phyloP scores from a whole-genome alignment of 2,113 vertebrate species.

The Spheniscus mendiculus region DNA sequence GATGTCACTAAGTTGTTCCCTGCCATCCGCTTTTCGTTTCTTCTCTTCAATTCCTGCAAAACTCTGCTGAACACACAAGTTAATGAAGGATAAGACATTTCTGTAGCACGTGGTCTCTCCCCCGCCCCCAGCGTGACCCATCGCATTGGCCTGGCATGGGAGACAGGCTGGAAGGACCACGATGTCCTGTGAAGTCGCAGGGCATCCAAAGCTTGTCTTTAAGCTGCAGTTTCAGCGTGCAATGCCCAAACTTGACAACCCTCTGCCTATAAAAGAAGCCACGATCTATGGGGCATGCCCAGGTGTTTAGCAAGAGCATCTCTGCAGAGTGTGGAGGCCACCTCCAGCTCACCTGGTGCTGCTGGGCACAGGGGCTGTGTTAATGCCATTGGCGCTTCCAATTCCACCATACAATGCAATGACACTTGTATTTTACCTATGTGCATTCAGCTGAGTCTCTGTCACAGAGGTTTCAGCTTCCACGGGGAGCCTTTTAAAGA shows the following conservation, averaged over 20 bases:
- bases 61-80: not conserved
- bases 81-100: not conserved
- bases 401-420: not conserved
- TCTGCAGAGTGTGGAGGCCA: not conserved
- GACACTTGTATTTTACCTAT: not conserved
- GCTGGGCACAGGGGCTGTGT: not conserved
- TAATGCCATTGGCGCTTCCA: not conserved
- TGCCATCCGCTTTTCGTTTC: not conserved
- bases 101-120: fast-evolving
- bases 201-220: not conserved
- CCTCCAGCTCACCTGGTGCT: not conserved
- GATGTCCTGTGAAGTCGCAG: fast-evolving
- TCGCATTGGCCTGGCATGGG: fast-evolving
- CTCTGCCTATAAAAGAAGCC: not conserved
- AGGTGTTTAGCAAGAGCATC: not conserved
- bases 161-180: not conserved
- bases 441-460: not conserved
- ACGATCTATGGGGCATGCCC: fast-evolving
- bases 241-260: no score
- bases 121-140: no score
- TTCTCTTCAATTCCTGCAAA: not conserved
- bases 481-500: conserved; percentile 1
- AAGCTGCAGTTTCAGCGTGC: not conserved
- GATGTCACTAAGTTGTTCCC: not conserved
- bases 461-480: not conserved